Conservation (phyloP, 2,113 vertebrate species). For the Grus americana region DNA sequence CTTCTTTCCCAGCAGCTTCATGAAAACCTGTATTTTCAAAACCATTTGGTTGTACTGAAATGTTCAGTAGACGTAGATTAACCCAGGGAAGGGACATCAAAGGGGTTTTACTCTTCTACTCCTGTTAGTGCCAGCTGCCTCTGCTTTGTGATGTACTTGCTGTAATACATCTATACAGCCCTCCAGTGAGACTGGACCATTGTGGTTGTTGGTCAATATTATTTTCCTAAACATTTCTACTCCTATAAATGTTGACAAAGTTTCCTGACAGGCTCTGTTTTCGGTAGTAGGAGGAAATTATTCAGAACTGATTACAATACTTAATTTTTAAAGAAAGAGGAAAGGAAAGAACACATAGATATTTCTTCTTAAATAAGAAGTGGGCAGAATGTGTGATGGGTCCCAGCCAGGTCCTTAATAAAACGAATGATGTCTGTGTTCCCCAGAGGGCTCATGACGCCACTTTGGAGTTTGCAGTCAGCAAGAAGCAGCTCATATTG, state of each 20-base stretch:
- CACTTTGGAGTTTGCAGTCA: constrained; percentile 50
- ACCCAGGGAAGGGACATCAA: accelerated
- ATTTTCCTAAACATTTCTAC: not conserved
- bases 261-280: not conserved
- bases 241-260: not conserved
- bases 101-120: not conserved
- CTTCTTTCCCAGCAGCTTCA: not conserved
- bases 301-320: not conserved
- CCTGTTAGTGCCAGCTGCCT: not conserved
- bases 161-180: not conserved
- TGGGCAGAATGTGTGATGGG: not conserved
- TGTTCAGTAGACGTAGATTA: not conserved
- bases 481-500: constrained; percentile 60
- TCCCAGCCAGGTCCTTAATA: constrained; percentile 55
- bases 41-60: not conserved
- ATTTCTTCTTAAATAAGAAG: constrained; percentile 37
- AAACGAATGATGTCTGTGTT: constrained; percentile 53
- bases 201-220: not conserved
- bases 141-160: not conserved
- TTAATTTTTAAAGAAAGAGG: not conserved
- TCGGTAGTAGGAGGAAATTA: not conserved
- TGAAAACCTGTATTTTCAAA: not conserved
- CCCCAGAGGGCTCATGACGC: constrained; percentile 53
- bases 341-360: not conserved
- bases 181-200: not conserved